Evolutionary conservation across 2,888 invertebrate species (phyloP).

Genomic region (Latheticus oryzae): DNA sequence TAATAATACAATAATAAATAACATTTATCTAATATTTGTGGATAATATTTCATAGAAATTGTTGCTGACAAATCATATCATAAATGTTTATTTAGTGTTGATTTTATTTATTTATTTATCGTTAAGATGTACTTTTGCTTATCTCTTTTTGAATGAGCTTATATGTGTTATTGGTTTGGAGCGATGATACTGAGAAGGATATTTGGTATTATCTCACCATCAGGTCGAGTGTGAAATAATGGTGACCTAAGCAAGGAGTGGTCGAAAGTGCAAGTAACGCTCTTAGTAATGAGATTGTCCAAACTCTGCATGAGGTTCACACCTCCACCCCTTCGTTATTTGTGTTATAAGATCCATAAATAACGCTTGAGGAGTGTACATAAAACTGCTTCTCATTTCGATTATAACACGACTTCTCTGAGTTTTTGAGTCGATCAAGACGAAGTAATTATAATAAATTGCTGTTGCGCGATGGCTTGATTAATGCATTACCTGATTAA

Average conservation of each 20-base stretch:
- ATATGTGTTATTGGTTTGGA: too few relatives aligned
- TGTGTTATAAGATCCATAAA: conserved; percentile 32
- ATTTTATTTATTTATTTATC: too few relatives aligned
- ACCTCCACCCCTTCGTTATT: conserved; percentile 59
- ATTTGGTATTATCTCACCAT: conserved; percentile 51
- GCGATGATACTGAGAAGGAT: too few relatives aligned
- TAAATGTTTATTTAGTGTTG: too few relatives aligned
- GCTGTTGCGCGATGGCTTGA: conserved; percentile 49
- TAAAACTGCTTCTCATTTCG: conserved; percentile 18
- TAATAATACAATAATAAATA: too few relatives aligned
- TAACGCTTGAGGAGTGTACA: conserved; percentile 10
- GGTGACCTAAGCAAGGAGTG: conserved; percentile 53
- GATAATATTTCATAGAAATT: too few relatives aligned
- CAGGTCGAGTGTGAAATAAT: conserved; percentile 49
- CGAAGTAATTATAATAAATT: conserved; percentile 55
- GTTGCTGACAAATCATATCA: too few relatives aligned
- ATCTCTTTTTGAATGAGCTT: too few relatives aligned
- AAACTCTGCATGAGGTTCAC: conserved; percentile 62
- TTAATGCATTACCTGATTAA: conserved; percentile 57
- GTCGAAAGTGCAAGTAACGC: conserved; percentile 64
- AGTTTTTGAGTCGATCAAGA: not conserved
- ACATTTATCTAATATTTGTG: too few relatives aligned
- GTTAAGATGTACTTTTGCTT: too few relatives aligned
- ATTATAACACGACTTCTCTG: not conserved
- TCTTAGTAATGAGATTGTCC: conserved; percentile 65